Evolutionary conservation across 2,888 invertebrate genomes (phyloP).

Genomic region (Cataglyphis cursor): DNA sequence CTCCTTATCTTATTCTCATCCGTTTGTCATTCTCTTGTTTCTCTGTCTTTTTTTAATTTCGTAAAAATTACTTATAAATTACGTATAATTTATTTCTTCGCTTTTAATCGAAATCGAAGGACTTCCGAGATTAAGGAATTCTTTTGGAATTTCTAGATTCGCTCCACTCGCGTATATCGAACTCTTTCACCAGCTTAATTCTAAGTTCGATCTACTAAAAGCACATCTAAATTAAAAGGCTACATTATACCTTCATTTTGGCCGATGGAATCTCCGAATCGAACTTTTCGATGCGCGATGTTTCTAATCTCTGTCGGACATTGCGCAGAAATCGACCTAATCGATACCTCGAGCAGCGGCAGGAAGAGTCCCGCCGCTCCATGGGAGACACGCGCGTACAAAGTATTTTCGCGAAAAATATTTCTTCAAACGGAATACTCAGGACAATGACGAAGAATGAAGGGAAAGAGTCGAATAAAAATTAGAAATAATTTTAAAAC

Average conservation of each 20-base stretch:
- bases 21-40: background rate
- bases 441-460: background rate
- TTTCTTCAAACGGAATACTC: constrained; percentile 28
- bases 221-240: constrained; percentile 10
- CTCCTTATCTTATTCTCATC: background rate
- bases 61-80: constrained; percentile 6
- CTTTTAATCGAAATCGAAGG: background rate
- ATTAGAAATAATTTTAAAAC: background rate
- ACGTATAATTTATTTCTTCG: background rate
- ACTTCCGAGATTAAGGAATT: background rate
- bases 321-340: constrained; percentile 64
- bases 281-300: constrained; percentile 56
- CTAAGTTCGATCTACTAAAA: background rate
- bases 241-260: background rate
- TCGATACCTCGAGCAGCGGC: constrained; percentile 53
- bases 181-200: background rate
- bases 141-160: background rate
- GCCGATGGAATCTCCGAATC: constrained; percentile 29
- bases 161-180: background rate
- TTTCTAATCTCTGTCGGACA: constrained; percentile 58
- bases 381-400: constrained; percentile 30
- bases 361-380: constrained; percentile 31
- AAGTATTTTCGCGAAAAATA: constrained; percentile 33
- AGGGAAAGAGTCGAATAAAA: background rate
- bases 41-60: background rate